Percentiles rank a stretch among this genome's conserved stretches.
These are phyloP conservation scores for Chelonus insularis DNA, from an alignment of 1,140 invertebrate species.

Conservation along the genomic window DNA sequence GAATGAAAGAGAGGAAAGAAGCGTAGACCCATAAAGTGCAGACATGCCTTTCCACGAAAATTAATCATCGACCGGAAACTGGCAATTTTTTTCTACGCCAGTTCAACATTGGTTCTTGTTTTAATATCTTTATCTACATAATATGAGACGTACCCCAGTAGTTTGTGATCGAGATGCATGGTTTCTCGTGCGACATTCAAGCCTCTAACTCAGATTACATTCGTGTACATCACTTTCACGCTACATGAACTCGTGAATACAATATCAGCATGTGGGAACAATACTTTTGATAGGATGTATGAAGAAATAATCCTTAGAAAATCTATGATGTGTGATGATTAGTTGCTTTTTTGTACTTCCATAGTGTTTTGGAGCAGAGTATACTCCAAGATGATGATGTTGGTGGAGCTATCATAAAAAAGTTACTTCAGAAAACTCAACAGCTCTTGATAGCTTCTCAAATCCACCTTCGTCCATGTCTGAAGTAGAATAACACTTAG, in stretches of 20 bases:
- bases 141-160: constrained; percentile 25
- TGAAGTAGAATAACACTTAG: too few species aligned
- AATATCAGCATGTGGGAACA: constrained; percentile 14
- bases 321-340: too few species aligned
- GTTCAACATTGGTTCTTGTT: constrained; percentile 28
- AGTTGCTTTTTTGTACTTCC: too few species aligned
- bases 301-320: too few species aligned
- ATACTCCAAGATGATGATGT: too few species aligned
- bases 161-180: constrained; percentile 15
- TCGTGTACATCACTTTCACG: constrained; percentile 11
- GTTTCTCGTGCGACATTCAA: background rate
- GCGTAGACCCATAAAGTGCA: constrained; percentile 25
- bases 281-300: background rate
- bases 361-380: too few species aligned
- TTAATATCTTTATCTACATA: constrained; percentile 36
- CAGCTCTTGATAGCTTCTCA: too few species aligned
- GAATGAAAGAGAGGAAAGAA: constrained; percentile 3
- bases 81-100: constrained; percentile 47
- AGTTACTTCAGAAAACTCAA: too few species aligned
- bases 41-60: constrained; percentile 46
- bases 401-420: too few species aligned
- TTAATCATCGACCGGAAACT: constrained; percentile 52
- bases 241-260: constrained; percentile 8
- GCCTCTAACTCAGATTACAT: background rate
- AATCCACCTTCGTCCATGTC: too few species aligned